Evolutionary conservation across 2,113 vertebrate species (phyloP).

Genomic region (Epinephelus lanceolatus): DNA sequence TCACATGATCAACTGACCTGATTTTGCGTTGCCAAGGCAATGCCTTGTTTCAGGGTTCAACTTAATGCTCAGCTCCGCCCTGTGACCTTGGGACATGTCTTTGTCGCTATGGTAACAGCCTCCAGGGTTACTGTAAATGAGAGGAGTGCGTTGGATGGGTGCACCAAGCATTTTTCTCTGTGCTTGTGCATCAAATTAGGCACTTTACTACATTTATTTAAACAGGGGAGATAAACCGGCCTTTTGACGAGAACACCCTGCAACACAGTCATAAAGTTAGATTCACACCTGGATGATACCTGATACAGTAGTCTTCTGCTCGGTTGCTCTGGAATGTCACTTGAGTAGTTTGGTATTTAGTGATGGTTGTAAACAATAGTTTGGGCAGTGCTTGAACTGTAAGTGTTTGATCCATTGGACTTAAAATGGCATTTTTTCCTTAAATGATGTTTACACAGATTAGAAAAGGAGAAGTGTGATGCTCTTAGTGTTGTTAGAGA

Average conservation of each 20-base stretch:
- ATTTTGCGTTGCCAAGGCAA: constrained; percentile 59
- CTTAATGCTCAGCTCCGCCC: constrained; percentile 22
- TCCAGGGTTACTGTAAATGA: constrained; percentile 54
- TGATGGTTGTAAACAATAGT: constrained; percentile 8
- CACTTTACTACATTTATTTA: constrained; percentile 27
- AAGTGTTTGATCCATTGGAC: neutral
- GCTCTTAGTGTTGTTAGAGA: neutral
- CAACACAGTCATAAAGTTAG: neutral
- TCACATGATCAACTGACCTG: constrained; percentile 65
- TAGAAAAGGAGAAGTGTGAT: neutral
- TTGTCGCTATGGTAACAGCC: constrained; percentile 58
- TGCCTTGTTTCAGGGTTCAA: constrained; percentile 53
- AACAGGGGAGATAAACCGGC: neutral
- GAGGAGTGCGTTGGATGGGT: constrained; percentile 8
- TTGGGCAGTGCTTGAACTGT: neutral
- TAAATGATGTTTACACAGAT: neutral
- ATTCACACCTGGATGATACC: constrained; percentile 12
- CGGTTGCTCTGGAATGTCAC: neutral
- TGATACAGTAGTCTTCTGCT: neutral
- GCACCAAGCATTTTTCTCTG: constrained; percentile 18
- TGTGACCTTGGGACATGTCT: constrained; percentile 55
- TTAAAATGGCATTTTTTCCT: neutral
- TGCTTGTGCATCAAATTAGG: constrained; percentile 31
- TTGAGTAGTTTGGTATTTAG: neutral
- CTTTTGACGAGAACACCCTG: constrained; percentile 10